A percentile compares a stretch with the other conserved stretches of the same genome.
Evolutionary conservation across 2,888 invertebrate species (phyloP).

Genomic region (Automeris io): DNA sequence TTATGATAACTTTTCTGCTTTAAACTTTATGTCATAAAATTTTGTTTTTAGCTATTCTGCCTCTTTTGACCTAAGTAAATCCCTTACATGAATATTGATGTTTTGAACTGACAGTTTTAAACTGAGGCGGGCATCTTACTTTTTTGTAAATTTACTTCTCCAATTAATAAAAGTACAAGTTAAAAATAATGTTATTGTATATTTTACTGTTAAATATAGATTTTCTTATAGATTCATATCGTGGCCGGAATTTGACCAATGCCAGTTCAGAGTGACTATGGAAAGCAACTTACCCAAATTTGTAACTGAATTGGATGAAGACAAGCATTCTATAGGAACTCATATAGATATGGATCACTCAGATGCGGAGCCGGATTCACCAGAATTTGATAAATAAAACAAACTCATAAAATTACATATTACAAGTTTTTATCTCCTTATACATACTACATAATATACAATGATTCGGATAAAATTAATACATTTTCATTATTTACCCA

Average conservation of each 20-base stretch:
- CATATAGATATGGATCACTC: conserved; percentile 50
- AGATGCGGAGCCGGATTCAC: conserved; percentile 36
- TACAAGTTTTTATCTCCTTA: conserved; percentile 40
- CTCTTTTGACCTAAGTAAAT: too few relatives aligned
- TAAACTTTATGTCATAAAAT: too few relatives aligned
- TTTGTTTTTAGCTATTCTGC: too few relatives aligned
- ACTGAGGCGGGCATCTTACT: too few relatives aligned
- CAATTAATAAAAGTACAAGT: too few relatives aligned
- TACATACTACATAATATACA: conserved; percentile 30
- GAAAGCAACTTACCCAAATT: conserved; percentile 77
- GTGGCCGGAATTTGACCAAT: conserved; percentile 81
- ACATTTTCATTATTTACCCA: too few relatives aligned
- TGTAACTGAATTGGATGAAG: conserved; percentile 47
- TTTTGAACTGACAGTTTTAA: too few relatives aligned
- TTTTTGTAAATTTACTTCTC: too few relatives aligned
- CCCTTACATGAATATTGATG: too few relatives aligned
- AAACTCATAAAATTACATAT: conserved; percentile 31
- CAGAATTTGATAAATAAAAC: conserved; percentile 27
- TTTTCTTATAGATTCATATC: conserved; percentile 63
- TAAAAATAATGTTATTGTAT: too few relatives aligned
- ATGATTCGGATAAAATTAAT: too few relatives aligned
- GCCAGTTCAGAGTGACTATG: conserved; percentile 80
- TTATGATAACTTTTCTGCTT: too few relatives aligned
- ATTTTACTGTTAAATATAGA: background rate
- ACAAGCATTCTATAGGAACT: conserved; percentile 38